A percentile compares a stretch with the other conserved stretches of the same genome.
phyloP scores from a whole-genome alignment of 2,888 invertebrate species.

The Leucozona laternaria region DNA sequence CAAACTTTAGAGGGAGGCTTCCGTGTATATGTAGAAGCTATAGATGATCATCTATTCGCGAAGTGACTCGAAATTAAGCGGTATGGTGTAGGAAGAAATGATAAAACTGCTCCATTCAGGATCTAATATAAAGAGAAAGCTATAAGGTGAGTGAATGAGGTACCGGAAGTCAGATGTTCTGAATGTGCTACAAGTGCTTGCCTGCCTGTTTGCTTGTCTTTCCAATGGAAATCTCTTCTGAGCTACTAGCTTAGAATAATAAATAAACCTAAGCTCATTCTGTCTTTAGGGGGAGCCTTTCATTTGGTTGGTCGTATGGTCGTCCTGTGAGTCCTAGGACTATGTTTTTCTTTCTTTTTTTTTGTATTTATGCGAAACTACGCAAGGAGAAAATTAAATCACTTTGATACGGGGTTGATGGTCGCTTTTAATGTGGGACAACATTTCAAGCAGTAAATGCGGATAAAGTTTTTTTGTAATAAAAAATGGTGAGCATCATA shows the following conservation, averaged over 20 bases:
- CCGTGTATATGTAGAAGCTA: not conserved
- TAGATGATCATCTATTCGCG: slow-evolving; percentile 30
- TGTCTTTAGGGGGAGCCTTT: slow-evolving; percentile 47
- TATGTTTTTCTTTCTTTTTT: slow-evolving; percentile 6
- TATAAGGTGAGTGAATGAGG: slow-evolving; percentile 17
- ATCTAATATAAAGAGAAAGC: slow-evolving; percentile 61
- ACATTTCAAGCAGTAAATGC: slow-evolving; percentile 74
- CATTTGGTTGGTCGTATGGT: not conserved
- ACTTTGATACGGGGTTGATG: slow-evolving; percentile 74
- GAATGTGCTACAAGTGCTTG: slow-evolving; percentile 69
- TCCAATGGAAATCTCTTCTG: slow-evolving; percentile 35
- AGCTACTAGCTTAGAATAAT: slow-evolving; percentile 71
- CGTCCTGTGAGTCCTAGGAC: slow-evolving; percentile 26
- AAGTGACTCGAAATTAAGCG: slow-evolving; percentile 31
- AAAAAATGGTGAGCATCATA: slow-evolving; percentile 67
- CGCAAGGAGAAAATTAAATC: slow-evolving; percentile 75
- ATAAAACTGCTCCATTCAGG: slow-evolving; percentile 63
- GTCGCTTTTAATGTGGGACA: slow-evolving; percentile 74
- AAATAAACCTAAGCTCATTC: slow-evolving; percentile 72
- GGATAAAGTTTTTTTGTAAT: slow-evolving; percentile 72
- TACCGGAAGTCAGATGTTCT: slow-evolving; percentile 62
- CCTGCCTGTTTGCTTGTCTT: slow-evolving; percentile 50
- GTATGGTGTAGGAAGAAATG: slow-evolving; percentile 41
- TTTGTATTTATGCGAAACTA: slow-evolving; percentile 61
- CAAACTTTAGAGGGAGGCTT: slow-evolving; percentile 21